These are phyloP conservation scores for Phrynocephalus guinanensis DNA, from an alignment of 2,797 vertebrate species.

Conservation along the genomic window DNA sequence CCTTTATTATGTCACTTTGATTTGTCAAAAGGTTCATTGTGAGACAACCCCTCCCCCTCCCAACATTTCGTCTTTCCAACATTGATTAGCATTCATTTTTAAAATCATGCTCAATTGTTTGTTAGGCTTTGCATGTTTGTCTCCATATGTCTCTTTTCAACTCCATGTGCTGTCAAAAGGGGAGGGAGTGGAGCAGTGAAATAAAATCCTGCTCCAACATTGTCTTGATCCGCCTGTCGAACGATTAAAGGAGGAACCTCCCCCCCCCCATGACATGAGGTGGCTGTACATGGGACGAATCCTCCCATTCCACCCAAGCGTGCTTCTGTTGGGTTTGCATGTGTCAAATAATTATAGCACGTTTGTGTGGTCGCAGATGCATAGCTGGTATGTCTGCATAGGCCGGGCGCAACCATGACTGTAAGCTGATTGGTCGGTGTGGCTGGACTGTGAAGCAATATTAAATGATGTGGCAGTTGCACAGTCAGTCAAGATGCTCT, in stretches of 20 bases:
- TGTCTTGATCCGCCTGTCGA: not conserved
- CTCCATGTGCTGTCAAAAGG: conserved; percentile 74
- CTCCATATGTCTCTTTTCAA: conserved; percentile 85
- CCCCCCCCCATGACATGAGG: not conserved
- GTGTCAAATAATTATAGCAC: no score
- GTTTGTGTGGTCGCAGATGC: no score
- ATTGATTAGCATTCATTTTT: conserved; percentile 77
- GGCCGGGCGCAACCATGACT: no score
- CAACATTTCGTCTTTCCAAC: conserved; percentile 55
- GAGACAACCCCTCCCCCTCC: not conserved
- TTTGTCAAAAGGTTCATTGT: conserved; percentile 36
- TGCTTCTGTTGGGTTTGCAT: no score
- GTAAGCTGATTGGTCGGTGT: no score
- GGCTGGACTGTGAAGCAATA: no score
- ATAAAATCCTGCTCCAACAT: conserved; percentile 70
- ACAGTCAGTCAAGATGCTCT: no score
- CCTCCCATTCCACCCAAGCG: no score
- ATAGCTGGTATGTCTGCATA: no score
- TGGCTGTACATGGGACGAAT: not conserved
- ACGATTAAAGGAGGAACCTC: not conserved
- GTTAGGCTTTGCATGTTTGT: conserved; percentile 79
- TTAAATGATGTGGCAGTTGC: no score
- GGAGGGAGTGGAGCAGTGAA: conserved; percentile 69
- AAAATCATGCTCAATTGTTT: conserved; percentile 80
- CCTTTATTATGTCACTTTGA: conserved; percentile 44